Percentiles rank a stretch among this genome's conserved stretches.
Conservation (phyloP, 2,888 invertebrate species). For the Dryococelus australis region DNA sequence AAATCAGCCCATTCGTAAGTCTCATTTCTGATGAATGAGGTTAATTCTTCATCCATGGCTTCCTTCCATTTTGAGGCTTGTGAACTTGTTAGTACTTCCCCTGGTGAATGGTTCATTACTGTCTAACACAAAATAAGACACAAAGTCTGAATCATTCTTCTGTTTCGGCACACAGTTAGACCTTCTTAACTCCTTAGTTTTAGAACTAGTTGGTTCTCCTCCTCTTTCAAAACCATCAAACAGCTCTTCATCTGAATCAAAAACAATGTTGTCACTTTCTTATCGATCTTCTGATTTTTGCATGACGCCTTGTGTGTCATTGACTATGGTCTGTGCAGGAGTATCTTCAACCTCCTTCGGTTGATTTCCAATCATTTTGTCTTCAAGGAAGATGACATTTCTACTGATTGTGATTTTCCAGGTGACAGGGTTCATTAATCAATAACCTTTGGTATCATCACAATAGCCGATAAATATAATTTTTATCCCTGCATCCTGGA, state of each 20-base stretch:
- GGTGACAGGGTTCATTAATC: neutral
- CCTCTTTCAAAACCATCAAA: neutral
- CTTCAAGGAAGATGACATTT: too few species aligned
- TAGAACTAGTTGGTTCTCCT: neutral
- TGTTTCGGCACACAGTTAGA: neutral
- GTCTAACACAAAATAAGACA: neutral
- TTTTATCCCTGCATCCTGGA: too few species aligned
- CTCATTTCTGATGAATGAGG: too few species aligned
- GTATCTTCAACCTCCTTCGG: too few species aligned
- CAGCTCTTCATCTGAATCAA: neutral
- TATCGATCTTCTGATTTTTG: neutral
- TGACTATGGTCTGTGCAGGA: too few species aligned
- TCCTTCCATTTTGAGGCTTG: too few species aligned
- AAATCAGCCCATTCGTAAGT: too few species aligned
- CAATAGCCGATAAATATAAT: too few species aligned
- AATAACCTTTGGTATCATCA: too few species aligned
- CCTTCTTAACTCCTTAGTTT: neutral
- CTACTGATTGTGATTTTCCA: neutral
- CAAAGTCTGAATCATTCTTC: too few species aligned
- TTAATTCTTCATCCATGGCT: too few species aligned
- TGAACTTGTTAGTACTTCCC: neutral
- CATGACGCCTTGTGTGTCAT: neutral
- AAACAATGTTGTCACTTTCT: neutral
- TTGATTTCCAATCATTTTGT: too few species aligned
- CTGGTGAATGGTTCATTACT: neutral